phyloP scores from a whole-genome alignment of 2,888 invertebrate genomes.

The Labia minor region DNA sequence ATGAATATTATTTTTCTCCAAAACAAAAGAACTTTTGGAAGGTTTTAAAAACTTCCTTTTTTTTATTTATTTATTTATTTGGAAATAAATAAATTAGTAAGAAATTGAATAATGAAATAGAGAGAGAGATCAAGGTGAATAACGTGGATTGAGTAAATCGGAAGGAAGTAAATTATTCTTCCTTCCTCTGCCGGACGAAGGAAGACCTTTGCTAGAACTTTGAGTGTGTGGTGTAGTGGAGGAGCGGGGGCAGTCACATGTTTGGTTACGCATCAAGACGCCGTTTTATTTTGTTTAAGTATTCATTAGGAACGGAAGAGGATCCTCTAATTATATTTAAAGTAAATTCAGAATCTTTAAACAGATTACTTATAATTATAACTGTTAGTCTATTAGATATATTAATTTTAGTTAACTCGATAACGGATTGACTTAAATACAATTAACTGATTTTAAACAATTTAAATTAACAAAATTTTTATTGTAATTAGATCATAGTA shows the following conservation, averaged over 20 bases:
- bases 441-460: too few relatives aligned
- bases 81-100: neutral
- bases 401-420: constrained; percentile 2
- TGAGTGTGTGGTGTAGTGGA: neutral
- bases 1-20: neutral
- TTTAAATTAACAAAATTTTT: too few relatives aligned
- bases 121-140: neutral
- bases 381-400: neutral
- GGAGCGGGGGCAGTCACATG: neutral
- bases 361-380: neutral
- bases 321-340: neutral
- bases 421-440: neutral
- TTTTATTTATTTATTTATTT: neutral
- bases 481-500: too few relatives aligned
- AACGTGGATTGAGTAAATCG: neutral
- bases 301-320: neutral
- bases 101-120: too few relatives aligned
- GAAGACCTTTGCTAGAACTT: neutral
- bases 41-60: neutral
- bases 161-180: neutral
- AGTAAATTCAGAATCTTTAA: neutral
- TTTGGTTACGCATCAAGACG: neutral
- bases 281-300: neutral
- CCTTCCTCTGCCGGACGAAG: neutral
- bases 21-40: neutral